A percentile compares a stretch with the other conserved stretches of the same genome.
These are phyloP conservation scores for Magallana gigas DNA, from an alignment of 1,140 invertebrate genomes.

Conservation along the genomic window DNA sequence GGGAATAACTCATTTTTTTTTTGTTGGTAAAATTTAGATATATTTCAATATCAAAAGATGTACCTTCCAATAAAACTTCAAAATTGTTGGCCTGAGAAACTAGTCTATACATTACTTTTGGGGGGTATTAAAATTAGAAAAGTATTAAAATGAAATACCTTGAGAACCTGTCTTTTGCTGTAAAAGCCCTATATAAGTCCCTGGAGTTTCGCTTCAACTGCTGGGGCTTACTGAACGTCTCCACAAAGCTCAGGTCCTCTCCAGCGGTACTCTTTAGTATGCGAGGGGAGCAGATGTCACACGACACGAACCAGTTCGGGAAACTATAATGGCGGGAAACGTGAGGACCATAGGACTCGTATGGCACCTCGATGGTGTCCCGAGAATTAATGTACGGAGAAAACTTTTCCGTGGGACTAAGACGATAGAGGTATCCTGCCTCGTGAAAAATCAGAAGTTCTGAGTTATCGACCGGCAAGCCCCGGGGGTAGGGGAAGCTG, in stretches of 20 bases:
- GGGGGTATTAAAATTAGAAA: too few relatives aligned
- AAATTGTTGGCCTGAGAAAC: too few relatives aligned
- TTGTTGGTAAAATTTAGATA: too few relatives aligned
- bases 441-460: constrained; percentile 28
- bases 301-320: constrained; percentile 51
- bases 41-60: too few relatives aligned
- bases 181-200: constrained; percentile 29
- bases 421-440: neutral
- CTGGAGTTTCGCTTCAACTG: constrained; percentile 26
- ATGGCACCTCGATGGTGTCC: neutral
- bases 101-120: too few relatives aligned
- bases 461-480: neutral
- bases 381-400: neutral
- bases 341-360: constrained; percentile 5
- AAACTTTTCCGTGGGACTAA: constrained; percentile 25
- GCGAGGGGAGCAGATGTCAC: neutral
- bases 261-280: neutral
- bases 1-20: too few relatives aligned
- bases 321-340: constrained; percentile 30
- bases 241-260: constrained; percentile 40
- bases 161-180: constrained; percentile 25
- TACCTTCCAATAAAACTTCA: too few relatives aligned
- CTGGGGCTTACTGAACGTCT: neutral
- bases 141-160: neutral
- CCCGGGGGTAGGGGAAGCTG: neutral